Evolutionary conservation across 1,140 invertebrate species (phyloP).

Genomic region (Paraescarpia echinospica): DNA sequence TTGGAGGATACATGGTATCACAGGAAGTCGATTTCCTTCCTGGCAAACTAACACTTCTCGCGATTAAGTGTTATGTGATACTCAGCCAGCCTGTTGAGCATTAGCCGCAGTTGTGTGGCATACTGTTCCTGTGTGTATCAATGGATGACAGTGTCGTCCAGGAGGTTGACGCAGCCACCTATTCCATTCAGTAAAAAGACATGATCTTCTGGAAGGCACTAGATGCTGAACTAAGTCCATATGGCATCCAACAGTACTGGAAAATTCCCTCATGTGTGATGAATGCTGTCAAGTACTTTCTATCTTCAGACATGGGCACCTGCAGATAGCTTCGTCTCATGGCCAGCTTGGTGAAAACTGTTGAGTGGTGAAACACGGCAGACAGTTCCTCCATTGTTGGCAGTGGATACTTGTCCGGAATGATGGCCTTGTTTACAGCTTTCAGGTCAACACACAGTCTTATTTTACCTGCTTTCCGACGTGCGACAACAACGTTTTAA

Average conservation of each 20-base stretch:
- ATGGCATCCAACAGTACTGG: slow-evolving; percentile 29
- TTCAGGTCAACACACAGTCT: too few species aligned
- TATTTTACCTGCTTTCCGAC: too few species aligned
- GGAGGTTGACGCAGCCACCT: slow-evolving; percentile 22
- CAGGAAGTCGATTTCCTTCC: background rate
- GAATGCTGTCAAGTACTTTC: background rate
- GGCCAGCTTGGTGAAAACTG: background rate
- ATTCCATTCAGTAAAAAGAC: slow-evolving; percentile 6
- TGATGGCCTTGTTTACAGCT: slow-evolving; percentile 40
- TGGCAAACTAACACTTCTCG: background rate
- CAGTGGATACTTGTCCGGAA: slow-evolving; percentile 40
- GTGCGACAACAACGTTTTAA: too few species aligned
- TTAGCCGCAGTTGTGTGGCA: background rate
- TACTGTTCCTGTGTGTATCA: background rate
- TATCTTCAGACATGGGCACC: too few species aligned
- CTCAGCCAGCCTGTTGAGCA: background rate
- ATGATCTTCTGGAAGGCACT: slow-evolving; percentile 30
- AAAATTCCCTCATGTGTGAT: background rate
- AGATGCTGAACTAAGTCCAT: slow-evolving; percentile 29
- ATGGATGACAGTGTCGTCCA: slow-evolving; percentile 25
- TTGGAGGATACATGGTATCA: too few species aligned
- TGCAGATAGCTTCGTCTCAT: background rate
- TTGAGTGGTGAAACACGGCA: slow-evolving; percentile 24
- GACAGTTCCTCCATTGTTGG: slow-evolving; percentile 43
- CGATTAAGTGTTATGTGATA: background rate